Evolutionary conservation across 1,140 invertebrate species (phyloP).

Genomic region (Acromyrmex echinatior): DNA sequence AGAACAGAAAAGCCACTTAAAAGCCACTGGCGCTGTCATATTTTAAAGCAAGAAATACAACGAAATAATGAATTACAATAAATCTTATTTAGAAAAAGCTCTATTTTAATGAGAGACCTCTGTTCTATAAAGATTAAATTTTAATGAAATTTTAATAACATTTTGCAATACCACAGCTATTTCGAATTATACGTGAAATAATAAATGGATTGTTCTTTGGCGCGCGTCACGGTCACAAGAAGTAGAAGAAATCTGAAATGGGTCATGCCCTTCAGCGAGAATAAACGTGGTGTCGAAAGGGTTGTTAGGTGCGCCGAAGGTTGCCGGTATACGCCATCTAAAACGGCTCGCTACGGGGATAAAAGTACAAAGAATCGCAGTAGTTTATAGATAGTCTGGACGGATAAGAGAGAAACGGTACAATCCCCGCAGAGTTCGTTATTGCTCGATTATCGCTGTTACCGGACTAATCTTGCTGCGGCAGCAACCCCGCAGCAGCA

Average conservation of each 20-base stretch:
- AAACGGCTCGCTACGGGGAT: neutral
- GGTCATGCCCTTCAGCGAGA: constrained; percentile 41
- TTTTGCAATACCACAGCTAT: neutral
- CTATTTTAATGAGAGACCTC: too few relatives aligned
- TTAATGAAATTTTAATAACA: too few relatives aligned
- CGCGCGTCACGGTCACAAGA: too few relatives aligned
- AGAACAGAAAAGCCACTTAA: too few relatives aligned
- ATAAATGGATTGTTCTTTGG: neutral
- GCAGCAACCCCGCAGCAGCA: constrained; percentile 56
- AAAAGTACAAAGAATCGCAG: constrained; percentile 29
- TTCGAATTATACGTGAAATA: neutral
- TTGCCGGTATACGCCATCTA: neutral
- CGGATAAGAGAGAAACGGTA: constrained; percentile 49
- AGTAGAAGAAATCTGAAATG: constrained; percentile 15
- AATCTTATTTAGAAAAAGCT: too few relatives aligned
- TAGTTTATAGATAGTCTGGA: constrained; percentile 33
- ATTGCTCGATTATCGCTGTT: constrained; percentile 76
- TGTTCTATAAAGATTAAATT: too few relatives aligned
- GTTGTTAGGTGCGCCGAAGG: constrained; percentile 29
- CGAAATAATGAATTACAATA: too few relatives aligned
- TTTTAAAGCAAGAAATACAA: too few relatives aligned
- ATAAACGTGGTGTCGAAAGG: constrained; percentile 20
- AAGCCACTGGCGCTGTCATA: too few relatives aligned
- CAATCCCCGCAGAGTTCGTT: constrained; percentile 56
- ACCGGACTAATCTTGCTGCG: constrained; percentile 63